Conservation (phyloP, 35 echinoderm and acorn worm genomes). For the Eucidaris tribuloides region DNA sequence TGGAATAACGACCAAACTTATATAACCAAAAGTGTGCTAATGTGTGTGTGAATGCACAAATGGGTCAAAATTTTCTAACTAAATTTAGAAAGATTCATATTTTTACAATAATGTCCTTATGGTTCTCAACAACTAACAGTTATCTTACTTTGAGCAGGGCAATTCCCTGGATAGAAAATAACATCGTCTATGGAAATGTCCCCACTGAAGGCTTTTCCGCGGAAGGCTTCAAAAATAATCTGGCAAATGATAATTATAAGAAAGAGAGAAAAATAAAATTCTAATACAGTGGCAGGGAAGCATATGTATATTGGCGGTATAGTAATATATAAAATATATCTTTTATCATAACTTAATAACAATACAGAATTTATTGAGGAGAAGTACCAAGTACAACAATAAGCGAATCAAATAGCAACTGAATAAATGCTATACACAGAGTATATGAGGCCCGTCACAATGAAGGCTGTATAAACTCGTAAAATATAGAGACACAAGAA, state of each 20-base stretch:
- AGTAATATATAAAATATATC: neutral
- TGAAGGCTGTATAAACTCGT: too few relatives aligned
- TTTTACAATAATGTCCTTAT: neutral
- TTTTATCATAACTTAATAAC: neutral
- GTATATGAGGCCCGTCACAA: too few relatives aligned
- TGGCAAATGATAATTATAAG: neutral
- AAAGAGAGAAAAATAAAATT: neutral
- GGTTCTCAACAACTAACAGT: too few relatives aligned
- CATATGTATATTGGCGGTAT: neutral
- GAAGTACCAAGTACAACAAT: neutral
- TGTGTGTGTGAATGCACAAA: neutral
- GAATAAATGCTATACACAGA: too few relatives aligned
- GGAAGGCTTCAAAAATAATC: conserved; percentile 79
- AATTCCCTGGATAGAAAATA: conserved; percentile 23
- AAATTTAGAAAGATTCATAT: neutral
- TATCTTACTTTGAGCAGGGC: conserved; percentile 67
- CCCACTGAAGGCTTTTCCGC: conserved; percentile 20
- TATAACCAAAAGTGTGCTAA: neutral
- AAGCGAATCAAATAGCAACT: too few relatives aligned
- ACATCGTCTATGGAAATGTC: conserved; percentile 97
- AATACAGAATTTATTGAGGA: neutral
- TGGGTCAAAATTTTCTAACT: neutral
- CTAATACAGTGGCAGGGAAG: neutral
- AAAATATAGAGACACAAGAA: too few relatives aligned
- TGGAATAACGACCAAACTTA: neutral